These are phyloP conservation scores for Cynoglossus semilaevis DNA, from an alignment of 2,113 vertebrate species.

Conservation along the genomic window DNA sequence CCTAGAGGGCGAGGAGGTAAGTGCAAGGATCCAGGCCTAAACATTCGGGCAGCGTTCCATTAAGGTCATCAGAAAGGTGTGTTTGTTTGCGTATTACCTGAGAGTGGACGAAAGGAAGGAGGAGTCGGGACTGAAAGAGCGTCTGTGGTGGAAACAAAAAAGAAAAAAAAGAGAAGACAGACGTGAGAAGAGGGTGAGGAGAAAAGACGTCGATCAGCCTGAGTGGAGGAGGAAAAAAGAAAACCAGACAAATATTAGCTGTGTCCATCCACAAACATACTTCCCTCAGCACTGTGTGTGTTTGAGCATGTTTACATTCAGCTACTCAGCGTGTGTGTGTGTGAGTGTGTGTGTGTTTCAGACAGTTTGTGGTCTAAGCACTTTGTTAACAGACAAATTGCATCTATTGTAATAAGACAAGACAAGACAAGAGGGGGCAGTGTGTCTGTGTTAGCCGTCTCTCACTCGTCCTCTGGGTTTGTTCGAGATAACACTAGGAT, in stretches of 20 bases:
- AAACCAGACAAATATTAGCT: slow-evolving; percentile 15
- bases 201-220: neutral
- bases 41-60: too few relatives aligned
- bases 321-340: slow-evolving; percentile 9
- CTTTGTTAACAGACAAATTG: slow-evolving; percentile 48
- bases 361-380: slow-evolving; percentile 22
- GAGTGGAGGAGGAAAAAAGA: neutral
- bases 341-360: slow-evolving; percentile 12
- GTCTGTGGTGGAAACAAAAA: too few relatives aligned
- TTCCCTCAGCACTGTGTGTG: slow-evolving; percentile 44
- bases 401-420: slow-evolving; percentile 18
- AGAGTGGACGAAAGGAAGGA: too few relatives aligned
- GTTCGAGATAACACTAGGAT: too few relatives aligned
- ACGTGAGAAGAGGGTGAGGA: neutral
- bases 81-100: too few relatives aligned
- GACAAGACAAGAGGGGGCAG: slow-evolving; percentile 7
- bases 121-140: too few relatives aligned
- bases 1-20: too few relatives aligned
- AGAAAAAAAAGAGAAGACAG: too few relatives aligned
- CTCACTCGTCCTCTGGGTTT: too few relatives aligned
- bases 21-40: too few relatives aligned
- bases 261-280: slow-evolving; percentile 23
- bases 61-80: too few relatives aligned
- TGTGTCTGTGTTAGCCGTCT: slow-evolving; percentile 1
- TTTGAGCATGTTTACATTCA: slow-evolving; percentile 7